phyloP scores from a whole-genome alignment of 2,797 vertebrate species.

The Girardinus metallicus region DNA sequence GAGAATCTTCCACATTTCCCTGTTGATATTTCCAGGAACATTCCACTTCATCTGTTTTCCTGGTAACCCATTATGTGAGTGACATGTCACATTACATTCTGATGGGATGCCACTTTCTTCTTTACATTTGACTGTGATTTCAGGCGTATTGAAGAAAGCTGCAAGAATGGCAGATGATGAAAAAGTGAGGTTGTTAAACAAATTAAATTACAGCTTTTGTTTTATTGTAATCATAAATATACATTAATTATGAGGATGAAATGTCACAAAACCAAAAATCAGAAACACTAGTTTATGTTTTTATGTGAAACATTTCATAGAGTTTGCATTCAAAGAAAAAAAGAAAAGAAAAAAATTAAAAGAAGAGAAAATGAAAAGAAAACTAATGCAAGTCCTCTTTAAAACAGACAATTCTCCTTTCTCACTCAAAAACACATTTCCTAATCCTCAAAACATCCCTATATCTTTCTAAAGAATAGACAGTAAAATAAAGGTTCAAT shows the following conservation, averaged over 20 bases:
- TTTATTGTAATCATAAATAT: not conserved
- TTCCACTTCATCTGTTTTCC: not conserved
- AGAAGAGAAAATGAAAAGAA: not conserved
- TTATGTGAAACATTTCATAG: not conserved
- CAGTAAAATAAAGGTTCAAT: not conserved
- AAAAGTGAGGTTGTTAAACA: not conserved
- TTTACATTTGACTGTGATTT: accelerated
- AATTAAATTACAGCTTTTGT: not conserved
- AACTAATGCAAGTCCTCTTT: not conserved
- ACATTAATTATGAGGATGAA: not conserved
- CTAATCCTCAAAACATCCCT: not conserved
- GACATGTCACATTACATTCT: slow-evolving; percentile 29
- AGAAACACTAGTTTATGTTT: not conserved
- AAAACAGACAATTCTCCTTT: not conserved
- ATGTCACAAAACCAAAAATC: not conserved
- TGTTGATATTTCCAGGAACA: not conserved
- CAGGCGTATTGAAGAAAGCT: slow-evolving; percentile 59
- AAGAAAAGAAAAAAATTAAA: too few relatives aligned
- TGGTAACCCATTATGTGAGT: slow-evolving; percentile 53
- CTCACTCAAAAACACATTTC: not conserved
- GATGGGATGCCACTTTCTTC: accelerated
- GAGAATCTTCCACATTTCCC: not conserved
- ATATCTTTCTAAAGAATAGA: not conserved
- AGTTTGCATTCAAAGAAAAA: not conserved
- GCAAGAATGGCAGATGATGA: not conserved